Evolutionary conservation across 2,113 vertebrate genomes (phyloP), one percentile per base, ranked within the genome.

Genomic region (Clarias magur): DNA sequence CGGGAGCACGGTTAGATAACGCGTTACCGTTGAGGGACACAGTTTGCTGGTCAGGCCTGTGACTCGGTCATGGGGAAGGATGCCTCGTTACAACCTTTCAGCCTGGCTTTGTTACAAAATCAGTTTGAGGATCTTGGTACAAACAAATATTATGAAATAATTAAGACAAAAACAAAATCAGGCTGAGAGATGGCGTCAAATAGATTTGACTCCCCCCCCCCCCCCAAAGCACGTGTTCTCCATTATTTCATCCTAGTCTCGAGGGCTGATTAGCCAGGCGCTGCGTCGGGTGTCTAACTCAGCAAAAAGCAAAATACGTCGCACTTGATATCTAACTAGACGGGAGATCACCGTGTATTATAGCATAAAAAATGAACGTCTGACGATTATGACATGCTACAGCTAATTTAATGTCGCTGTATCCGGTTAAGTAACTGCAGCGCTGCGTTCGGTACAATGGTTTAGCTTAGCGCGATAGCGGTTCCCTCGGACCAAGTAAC

Each of bases 211-310:
- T 73, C 21, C 25, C 34, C 34, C 34, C 30, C 2, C 2, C 30
- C n/a, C n/a, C n/a, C 21, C 21, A 12, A 56, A 80, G 60, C 88
- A 87, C 84, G 89, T 84, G 84, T 11, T 63, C 86, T 7, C 73
- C 42, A 75, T 65, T 88, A 83, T 60, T 81, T 56, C 56, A 53
- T 16, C 62, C 67, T n/a, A 80, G 27, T 57, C 30, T 19, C 12
- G 3, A 34, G n/a, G 7, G 42, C 23, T 85, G 70, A 34, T 68
- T 2, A 56, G 73, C 17, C 12, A 56, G 27, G 30, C n/a, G 16
- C n/a, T 80, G 16, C 54, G 8, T 11, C 56, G 78, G 78, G 19
- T 59, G 34, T 9, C 8, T 1, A 59, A 80, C 56, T 19, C 17
- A n/a, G n/a, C n/a, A 21, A 21, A 21, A 17, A 3, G n/a, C n/a